Evolutionary conservation across 1,140 invertebrate genomes (phyloP), one percentile per base, ranked within the genome.

Genomic region (Drosophila setifemur): DNA sequence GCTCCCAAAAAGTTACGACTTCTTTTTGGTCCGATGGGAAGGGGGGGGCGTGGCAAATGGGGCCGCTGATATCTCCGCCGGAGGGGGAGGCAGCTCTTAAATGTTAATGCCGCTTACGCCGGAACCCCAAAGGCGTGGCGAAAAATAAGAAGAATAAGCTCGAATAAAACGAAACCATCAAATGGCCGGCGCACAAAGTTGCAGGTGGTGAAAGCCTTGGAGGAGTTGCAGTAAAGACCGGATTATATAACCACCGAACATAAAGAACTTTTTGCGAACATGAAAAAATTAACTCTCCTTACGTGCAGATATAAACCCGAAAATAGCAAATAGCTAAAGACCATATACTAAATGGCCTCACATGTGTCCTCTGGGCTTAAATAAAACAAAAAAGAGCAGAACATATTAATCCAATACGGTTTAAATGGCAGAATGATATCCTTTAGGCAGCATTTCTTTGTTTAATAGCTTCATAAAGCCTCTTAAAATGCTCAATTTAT

Each of bases 41-140:
- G 11, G 16, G 19, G 16, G 28, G 4, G 19, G 6, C 28, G 54
- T 7, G 12, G 9, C 16, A 4, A 4, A 1, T 19, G 37, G n/a
- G 37, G 19, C n/a, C 3, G 11, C 16, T 29, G 21, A 42, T 31
- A 44, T 21, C 58, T 64, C 19, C 21, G 42, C 31, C 55, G 37
- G 33, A 6, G 14, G 31, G 33, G 33, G 12, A 37, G 61, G 21
- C 40, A 25, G 18, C 60, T 44, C 73, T 83, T 82, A 83, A 83
- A 82, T 77, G 50, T 73, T 83, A 63, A 77, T 83, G 77, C 78
- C 60, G 42, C 68, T 77, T 60, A 66, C 60, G 40, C 4, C 49
- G 33, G 21, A 1, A 16, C 19, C 50, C 63, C 49, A 53, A 67
- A 43, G 58, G 44, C 49, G 37, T 23, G 19, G 37, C 40, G n/a